Evolutionary conservation across 1,140 invertebrate genomes (phyloP), one percentile per base, ranked within the genome.

Genomic region (Grapholita molesta): DNA sequence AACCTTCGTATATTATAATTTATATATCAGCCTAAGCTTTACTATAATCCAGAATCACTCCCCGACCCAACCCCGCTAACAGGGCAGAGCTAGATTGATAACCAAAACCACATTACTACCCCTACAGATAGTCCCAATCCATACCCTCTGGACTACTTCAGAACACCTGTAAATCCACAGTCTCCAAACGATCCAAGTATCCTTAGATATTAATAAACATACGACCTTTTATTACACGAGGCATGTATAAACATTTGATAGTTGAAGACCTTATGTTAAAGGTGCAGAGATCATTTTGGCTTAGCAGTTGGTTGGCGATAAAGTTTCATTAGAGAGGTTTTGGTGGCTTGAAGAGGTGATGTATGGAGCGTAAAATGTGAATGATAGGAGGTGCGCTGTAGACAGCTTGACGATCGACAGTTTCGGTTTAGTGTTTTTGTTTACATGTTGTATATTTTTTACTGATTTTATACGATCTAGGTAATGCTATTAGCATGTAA

Each of bases 281-380:
- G 21, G 9, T 28, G 24, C 6, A 57, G 24, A 28, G 53, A 57
- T 28, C 23, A 9, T 12, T 57, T 57, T 57, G 53, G 53, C 53
- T 25, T 24, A 57, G 53, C 53, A 57, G 23, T 12, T 24, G 4
- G 11, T 7, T 12, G 55, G 12, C 83, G 80, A 90, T 90, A 90
- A 90, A 90, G 85, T 88, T 83, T 89, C 83, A 85, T 90, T 89
- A 86, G 77, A 78, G 71, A 72, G 74, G 84, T 80, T 87, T 80
- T 82, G 71, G 81, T 80, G 70, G 83, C 78, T 84, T 81, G 75
- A 77, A 70, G 72, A 28, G 77, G 80, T 88, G 84, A 89, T 85
- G 79, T 90, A 85, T 83, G 79, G 67, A 82, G 78, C 79, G 79
- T 74, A 67, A 75, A 87, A 79, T 70, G 82, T 72, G 81, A 88